Evolutionary conservation across 1,140 invertebrate species (phyloP).

Genomic region (Drosophila prosaltans): DNA sequence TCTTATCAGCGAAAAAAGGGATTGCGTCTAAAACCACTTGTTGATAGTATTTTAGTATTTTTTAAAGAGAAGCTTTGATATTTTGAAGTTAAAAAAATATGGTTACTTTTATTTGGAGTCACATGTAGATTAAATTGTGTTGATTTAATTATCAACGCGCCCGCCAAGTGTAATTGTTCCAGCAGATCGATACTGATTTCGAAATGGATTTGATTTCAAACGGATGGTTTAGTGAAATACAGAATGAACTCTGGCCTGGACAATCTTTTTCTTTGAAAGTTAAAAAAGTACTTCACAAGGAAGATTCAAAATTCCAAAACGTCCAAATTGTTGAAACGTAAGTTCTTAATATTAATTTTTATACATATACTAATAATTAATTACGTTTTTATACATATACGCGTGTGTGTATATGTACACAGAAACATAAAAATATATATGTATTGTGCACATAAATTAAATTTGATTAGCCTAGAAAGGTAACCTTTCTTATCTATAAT

Average conservation of each 20-base stretch:
- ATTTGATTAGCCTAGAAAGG: neutral
- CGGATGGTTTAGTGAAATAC: conserved; percentile 96
- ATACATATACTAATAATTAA: no score
- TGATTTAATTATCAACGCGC: conserved; percentile 10
- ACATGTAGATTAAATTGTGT: conserved; percentile 24
- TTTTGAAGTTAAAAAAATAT: conserved; percentile 25
- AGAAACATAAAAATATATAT: conserved; percentile 1
- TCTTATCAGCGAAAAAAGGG: neutral
- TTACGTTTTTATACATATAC: no score
- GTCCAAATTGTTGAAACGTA: conserved; percentile 95
- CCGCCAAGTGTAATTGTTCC: neutral
- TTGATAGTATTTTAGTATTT: conserved; percentile 24
- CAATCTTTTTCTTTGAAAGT: conserved; percentile 95
- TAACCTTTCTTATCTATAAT: neutral
- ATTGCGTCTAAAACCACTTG: neutral
- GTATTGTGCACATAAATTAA: conserved; percentile 17
- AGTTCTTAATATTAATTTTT: conserved; percentile 71
- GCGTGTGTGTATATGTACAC: no score
- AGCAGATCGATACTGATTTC: neutral
- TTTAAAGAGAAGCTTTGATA: conserved; percentile 15
- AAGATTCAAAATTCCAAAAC: conserved; percentile 95
- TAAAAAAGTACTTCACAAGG: conserved; percentile 91
- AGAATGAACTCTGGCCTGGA: conserved; percentile 94
- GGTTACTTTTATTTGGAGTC: conserved; percentile 34
- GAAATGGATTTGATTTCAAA: conserved; percentile 86